Percentiles rank a stretch among this genome's conserved stretches.
Evolutionary conservation across 1,140 invertebrate genomes (phyloP).

Genomic region (Pemphigus obesinymphae): DNA sequence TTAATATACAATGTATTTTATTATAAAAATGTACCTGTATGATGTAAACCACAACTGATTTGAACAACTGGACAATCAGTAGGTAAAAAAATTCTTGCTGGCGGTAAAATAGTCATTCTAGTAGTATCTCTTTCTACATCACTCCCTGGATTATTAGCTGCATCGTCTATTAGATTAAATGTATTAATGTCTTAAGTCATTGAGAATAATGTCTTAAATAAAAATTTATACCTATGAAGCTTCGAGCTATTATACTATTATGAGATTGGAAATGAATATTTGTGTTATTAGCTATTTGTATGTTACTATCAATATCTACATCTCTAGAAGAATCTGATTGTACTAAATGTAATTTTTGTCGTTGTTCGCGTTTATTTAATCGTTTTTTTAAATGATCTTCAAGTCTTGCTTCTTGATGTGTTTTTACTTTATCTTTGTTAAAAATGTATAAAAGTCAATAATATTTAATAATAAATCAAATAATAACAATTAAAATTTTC

Average conservation of each 20-base stretch:
- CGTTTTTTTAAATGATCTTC: slow-evolving; percentile 58
- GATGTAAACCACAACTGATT: slow-evolving; percentile 84
- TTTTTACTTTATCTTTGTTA: slow-evolving; percentile 46
- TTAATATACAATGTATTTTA: background rate
- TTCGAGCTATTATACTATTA: background rate
- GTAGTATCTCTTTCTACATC: slow-evolving; percentile 61
- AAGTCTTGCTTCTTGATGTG: slow-evolving; percentile 55
- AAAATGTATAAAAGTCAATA: background rate
- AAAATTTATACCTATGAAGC: background rate
- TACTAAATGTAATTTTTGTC: slow-evolving; percentile 51
- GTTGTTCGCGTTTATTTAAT: slow-evolving; percentile 58
- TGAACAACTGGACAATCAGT: slow-evolving; percentile 69
- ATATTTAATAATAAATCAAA: background rate
- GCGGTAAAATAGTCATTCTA: slow-evolving; percentile 70
- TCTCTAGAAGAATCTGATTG: background rate
- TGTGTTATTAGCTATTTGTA: slow-evolving; percentile 13
- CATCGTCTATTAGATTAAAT: slow-evolving; percentile 1
- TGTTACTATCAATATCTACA: background rate
- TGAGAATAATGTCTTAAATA: background rate
- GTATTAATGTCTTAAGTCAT: background rate
- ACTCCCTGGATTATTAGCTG: slow-evolving; percentile 48
- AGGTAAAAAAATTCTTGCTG: slow-evolving; percentile 66
- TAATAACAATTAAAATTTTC: background rate
- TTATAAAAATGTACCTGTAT: slow-evolving; percentile 59
- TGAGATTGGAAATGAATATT: slow-evolving; percentile 24